These are phyloP conservation scores for Stenolophus ochropezus DNA, from an alignment of 2,888 invertebrate species.

Conservation along the genomic window DNA sequence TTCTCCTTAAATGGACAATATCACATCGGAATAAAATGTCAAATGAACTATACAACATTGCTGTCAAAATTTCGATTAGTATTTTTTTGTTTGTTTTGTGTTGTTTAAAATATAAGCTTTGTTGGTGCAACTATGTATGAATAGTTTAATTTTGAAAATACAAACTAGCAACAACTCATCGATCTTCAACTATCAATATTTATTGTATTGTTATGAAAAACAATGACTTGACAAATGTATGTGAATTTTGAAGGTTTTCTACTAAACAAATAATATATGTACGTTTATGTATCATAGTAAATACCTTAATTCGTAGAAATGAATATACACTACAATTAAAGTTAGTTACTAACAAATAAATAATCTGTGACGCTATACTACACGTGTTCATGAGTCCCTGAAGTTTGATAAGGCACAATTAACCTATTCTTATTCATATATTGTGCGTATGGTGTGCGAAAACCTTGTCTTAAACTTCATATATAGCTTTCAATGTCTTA, in stretches of 20 bases:
- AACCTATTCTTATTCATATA: neutral
- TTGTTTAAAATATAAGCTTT: too few species aligned
- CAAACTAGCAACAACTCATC: too few species aligned
- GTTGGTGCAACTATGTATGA: too few species aligned
- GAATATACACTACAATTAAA: neutral
- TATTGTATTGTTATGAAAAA: too few species aligned
- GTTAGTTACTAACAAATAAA: neutral
- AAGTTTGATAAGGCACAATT: neutral
- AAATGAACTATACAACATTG: too few species aligned
- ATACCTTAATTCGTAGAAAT: neutral
- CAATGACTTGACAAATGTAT: neutral
- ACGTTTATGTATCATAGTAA: neutral
- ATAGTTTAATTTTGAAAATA: too few species aligned
- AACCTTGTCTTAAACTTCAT: neutral
- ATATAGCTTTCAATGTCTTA: too few species aligned
- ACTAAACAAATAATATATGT: neutral
- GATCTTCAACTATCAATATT: too few species aligned
- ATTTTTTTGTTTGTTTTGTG: too few species aligned
- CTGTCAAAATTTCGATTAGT: too few species aligned
- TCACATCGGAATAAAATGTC: too few species aligned
- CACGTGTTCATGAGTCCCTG: neutral
- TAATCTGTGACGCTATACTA: neutral
- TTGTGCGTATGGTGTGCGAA: neutral
- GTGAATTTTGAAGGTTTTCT: neutral
- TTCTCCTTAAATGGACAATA: too few species aligned